Evolutionary conservation across 2,113 vertebrate genomes (phyloP).

Genomic region (Cryptoleucopteryx plumbea): DNA sequence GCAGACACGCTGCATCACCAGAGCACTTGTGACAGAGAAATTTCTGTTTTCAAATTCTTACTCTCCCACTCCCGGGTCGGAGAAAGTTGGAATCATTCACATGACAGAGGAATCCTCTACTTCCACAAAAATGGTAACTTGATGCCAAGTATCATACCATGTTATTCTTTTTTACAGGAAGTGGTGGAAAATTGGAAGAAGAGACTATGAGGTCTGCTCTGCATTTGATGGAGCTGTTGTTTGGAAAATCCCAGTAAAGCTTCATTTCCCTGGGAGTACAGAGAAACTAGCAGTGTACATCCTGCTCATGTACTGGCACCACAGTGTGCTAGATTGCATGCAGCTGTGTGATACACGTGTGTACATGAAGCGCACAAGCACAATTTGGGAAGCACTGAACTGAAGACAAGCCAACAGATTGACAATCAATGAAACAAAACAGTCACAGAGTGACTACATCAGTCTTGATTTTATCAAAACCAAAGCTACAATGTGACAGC

Average conservation of each 20-base stretch:
- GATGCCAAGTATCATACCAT: neutral
- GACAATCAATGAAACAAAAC: neutral
- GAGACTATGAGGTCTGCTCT: neutral
- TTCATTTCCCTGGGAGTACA: neutral
- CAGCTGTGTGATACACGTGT: neutral
- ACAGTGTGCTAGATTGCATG: neutral
- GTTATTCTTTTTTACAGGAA: neutral
- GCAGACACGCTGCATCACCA: neutral
- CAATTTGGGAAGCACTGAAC: neutral
- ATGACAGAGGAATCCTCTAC: neutral
- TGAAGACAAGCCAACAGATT: neutral
- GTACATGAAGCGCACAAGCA: no score
- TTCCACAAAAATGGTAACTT: neutral
- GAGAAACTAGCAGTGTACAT: neutral
- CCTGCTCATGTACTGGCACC: neutral
- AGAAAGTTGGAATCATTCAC: neutral
- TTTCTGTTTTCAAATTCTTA: neutral
- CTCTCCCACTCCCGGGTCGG: neutral
- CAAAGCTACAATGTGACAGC: neutral
- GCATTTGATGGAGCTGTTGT: neutral
- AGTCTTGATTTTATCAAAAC: neutral
- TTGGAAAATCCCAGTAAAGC: neutral
- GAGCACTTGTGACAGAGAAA: neutral
- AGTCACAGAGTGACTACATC: neutral
- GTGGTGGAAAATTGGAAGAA: neutral